These are phyloP conservation scores for Alitta virens DNA, from an alignment of 2,888 invertebrate genomes.

Conservation along the genomic window DNA sequence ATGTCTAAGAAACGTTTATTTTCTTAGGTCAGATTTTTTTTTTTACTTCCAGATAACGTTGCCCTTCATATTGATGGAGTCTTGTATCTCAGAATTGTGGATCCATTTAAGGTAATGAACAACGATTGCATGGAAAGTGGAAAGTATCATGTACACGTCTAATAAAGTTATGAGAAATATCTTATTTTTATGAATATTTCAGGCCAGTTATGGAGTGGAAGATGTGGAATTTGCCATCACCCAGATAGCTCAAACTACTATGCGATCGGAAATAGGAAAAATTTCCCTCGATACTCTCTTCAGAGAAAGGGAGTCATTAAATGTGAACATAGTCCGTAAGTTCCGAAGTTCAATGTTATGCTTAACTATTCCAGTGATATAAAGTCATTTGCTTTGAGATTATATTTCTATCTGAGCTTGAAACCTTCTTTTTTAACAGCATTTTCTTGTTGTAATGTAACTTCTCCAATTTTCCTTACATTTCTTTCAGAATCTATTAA, in stretches of 20 bases:
- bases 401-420: no score
- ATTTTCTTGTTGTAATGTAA: no score
- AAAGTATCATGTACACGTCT: no score
- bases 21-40: not conserved
- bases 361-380: not conserved
- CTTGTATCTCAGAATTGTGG: constrained; percentile 85
- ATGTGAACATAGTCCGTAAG: constrained; percentile 80
- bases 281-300: constrained; percentile 96
- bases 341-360: not conserved
- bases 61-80: constrained; percentile 96
- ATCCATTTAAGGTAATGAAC: constrained; percentile 76
- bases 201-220: constrained; percentile 95
- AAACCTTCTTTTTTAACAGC: no score
- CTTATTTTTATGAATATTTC: no score
- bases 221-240: constrained; percentile 99
- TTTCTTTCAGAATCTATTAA: constrained; percentile 76
- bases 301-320: constrained; percentile 90
- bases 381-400: not conserved
- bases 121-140: no score
- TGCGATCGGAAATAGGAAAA: constrained; percentile 98
- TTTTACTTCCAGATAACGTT: constrained; percentile 76
- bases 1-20: not conserved
- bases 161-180: no score
- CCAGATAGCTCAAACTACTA: constrained; percentile 97
- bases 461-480: no score